Evolutionary conservation across 2,113 vertebrate genomes (phyloP).

Genomic region (Dipodomys stephensi): DNA sequence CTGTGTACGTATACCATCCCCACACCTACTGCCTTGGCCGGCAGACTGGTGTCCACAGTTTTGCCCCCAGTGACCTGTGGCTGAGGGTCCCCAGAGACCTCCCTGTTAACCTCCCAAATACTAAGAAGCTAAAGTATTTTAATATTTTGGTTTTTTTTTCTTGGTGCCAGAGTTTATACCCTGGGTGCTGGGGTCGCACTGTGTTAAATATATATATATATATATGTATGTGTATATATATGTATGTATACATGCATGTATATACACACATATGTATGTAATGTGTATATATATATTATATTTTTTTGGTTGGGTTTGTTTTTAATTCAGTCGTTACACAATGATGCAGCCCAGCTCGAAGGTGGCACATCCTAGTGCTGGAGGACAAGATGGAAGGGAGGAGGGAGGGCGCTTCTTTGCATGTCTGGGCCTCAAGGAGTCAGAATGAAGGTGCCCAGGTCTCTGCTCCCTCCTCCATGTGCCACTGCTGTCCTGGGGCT

Average conservation of each 20-base stretch:
- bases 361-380: slow-evolving; percentile 11
- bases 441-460: neutral
- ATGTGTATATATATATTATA: slow-evolving; percentile 81
- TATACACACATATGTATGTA: slow-evolving; percentile 65
- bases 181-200: slow-evolving; percentile 83
- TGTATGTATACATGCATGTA: slow-evolving; percentile 50
- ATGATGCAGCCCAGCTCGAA: slow-evolving; percentile 61
- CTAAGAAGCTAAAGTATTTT: slow-evolving; percentile 88
- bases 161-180: slow-evolving; percentile 87
- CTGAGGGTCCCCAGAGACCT: slow-evolving; percentile 72
- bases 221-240: slow-evolving; percentile 71
- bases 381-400: slow-evolving; percentile 12
- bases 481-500: neutral
- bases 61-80: slow-evolving; percentile 33
- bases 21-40: neutral
- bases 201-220: slow-evolving; percentile 78
- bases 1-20: slow-evolving; percentile 35
- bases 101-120: slow-evolving; percentile 84
- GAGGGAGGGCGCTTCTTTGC: neutral
- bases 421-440: neutral
- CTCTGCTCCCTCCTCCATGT: neutral
- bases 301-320: slow-evolving; percentile 82
- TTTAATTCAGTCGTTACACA: slow-evolving; percentile 78
- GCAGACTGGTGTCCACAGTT: neutral
- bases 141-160: slow-evolving; percentile 80